Percentiles rank a stretch among this genome's conserved stretches.
Evolutionary conservation across 2,797 vertebrate genomes (phyloP).

Genomic region (Nannoperca australis): DNA sequence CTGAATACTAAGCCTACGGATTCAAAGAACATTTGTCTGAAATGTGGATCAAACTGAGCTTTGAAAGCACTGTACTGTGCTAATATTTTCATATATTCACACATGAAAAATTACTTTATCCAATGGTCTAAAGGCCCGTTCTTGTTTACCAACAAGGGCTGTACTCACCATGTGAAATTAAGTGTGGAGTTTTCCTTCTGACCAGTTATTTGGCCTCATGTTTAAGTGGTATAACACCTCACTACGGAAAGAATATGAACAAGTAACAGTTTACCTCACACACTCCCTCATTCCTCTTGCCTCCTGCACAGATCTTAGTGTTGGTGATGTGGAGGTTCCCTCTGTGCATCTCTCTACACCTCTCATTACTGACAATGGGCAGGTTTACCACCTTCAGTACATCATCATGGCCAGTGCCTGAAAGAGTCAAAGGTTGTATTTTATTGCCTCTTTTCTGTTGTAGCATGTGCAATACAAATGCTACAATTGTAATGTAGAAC

Average conservation of each 20-base stretch:
- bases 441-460: constrained; percentile 14
- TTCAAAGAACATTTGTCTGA: constrained; percentile 73
- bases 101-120: constrained; percentile 47
- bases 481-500: neutral
- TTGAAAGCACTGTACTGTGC: constrained; percentile 36
- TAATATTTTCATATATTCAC: constrained; percentile 42
- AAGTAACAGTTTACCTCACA: constrained; percentile 90
- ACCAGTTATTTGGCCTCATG: constrained; percentile 14
- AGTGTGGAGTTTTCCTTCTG: neutral
- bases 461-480: neutral
- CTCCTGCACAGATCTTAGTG: constrained; percentile 95
- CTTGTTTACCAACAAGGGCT: constrained; percentile 39
- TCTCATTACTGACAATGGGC: constrained; percentile 90
- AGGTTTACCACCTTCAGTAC: constrained; percentile 90
- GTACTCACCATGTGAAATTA: neutral
- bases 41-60: constrained; percentile 69
- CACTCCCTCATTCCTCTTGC: constrained; percentile 91
- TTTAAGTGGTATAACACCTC: constrained; percentile 25
- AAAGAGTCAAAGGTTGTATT: constrained; percentile 26
- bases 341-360: constrained; percentile 91
- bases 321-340: constrained; percentile 92
- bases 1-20: constrained; percentile 60
- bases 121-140: constrained; percentile 23
- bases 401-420: constrained; percentile 92
- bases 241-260: constrained; percentile 14